phyloP scores from a whole-genome alignment of 2,888 invertebrate genomes.

The Drosophila leonis region DNA sequence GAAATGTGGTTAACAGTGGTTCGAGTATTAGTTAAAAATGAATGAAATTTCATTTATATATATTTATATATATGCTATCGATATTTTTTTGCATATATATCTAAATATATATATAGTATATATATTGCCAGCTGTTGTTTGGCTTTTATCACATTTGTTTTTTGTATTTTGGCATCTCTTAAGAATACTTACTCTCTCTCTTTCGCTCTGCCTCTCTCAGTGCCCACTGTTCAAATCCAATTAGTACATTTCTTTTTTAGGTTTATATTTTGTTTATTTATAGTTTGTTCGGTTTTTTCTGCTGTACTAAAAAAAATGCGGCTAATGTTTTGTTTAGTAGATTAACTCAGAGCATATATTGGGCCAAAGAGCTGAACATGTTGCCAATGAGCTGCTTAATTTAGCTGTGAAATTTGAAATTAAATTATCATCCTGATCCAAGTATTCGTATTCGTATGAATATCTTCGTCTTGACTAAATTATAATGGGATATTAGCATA shows the following conservation, averaged over 20 bases:
- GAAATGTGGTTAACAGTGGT: conserved; percentile 13
- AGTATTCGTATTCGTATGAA: not conserved
- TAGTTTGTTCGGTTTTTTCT: conserved; percentile 31
- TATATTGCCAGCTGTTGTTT: conserved; percentile 38
- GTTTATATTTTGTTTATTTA: conserved; percentile 55
- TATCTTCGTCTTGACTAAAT: not conserved
- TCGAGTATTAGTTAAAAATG: not conserved
- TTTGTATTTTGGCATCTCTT: conserved; percentile 12
- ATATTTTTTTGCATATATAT: not conserved
- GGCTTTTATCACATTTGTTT: conserved; percentile 11
- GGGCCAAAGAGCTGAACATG: conserved; percentile 37
- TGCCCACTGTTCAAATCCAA: conserved; percentile 56
- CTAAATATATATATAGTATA: not conserved
- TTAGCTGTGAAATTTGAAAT: conserved; percentile 6
- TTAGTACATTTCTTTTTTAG: conserved; percentile 51
- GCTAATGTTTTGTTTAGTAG: conserved; percentile 44
- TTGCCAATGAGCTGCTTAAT: conserved; percentile 30
- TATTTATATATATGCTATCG: conserved; percentile 18
- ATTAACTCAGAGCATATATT: conserved; percentile 48
- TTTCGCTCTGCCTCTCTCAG: conserved; percentile 6
- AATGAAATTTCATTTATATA: conserved; percentile 3
- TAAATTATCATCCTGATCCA: not conserved
- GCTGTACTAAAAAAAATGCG: conserved; percentile 43
- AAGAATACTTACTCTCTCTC: conserved; percentile 3
- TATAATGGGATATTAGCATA: not conserved